Evolutionary conservation across 92 coral and sea anemone species (phyloP), one percentile per base, ranked within the genome.

Genomic region (Phenganax stokvisi): DNA sequence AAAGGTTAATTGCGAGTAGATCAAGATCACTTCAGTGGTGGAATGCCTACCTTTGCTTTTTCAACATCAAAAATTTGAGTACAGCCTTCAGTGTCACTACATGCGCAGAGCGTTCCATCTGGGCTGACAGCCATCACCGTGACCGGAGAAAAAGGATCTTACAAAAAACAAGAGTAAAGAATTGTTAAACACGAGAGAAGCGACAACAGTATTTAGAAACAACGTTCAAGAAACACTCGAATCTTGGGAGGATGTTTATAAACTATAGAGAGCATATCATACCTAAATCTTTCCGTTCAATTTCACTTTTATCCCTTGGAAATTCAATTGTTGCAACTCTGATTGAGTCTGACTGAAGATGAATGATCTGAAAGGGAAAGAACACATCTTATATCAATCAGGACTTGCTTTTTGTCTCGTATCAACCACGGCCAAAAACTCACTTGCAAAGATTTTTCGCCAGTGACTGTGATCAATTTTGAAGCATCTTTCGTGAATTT

Each of bases 401-500:
- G 17, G 12, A 11, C 17, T 16, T 15, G 12, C 25, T 11, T 67
- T 20, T 67, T 28, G 73, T 16, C 30, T 67, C 12, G 31, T 11
- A 13, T 16, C 9, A 16, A 11, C 31, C 47, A 37, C 47, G 5
- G 47, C 47, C 47, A 37, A 37, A 37, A 37, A 8, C 80, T 60
- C 59, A 93, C 97, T 92, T 93, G 97, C 76, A 93, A 51, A 7
- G 93, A 88, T 56, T 89, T 90, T 12, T 88, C 83, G 47, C 80
- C 80, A 12, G 90, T 85, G 54, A 92, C 88, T 73, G 86, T 83
- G 6, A 93, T 77, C 60, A 93, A 84, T 83, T 83, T 91, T 51
- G 87, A 80, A 55, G 89, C 72, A 75, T 93, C 97, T 74, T 76
- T 11, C 11, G 97, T 88, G 72, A 93, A 93, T 55, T 70, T 56